Conservation (phyloP, 2,888 invertebrate genomes). For the Lasiommata megera region DNA sequence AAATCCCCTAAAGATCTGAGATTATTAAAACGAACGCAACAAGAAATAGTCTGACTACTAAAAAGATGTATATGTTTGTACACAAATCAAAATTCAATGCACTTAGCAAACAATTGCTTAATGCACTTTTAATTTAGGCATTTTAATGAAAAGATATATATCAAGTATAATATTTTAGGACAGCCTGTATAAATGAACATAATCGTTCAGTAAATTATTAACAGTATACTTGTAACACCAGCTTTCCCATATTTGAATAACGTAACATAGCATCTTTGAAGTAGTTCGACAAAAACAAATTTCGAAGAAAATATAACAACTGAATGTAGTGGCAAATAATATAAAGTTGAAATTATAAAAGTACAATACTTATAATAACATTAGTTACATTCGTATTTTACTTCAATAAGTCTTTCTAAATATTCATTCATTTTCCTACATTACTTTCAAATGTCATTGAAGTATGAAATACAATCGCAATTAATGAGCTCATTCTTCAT, state of each 20-base stretch:
- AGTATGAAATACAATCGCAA: slow-evolving; percentile 79
- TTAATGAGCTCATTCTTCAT: slow-evolving; percentile 75
- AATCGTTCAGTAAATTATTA: not conserved
- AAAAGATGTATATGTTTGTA: slow-evolving; percentile 24
- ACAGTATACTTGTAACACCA: not conserved
- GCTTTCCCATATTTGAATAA: not conserved
- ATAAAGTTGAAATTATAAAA: slow-evolving; percentile 58
- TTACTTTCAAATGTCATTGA: slow-evolving; percentile 78
- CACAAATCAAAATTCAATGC: slow-evolving; percentile 37
- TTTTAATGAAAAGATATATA: slow-evolving; percentile 24
- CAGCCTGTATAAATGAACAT: not conserved
- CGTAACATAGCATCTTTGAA: slow-evolving; percentile 7
- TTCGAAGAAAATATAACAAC: slow-evolving; percentile 24
- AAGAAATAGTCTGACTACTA: slow-evolving; percentile 45
- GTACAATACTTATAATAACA: slow-evolving; percentile 73
- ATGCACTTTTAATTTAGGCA: slow-evolving; percentile 70
- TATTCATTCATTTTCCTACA: slow-evolving; percentile 79
- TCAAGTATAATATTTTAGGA: not conserved
- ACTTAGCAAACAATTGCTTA: slow-evolving; percentile 53
- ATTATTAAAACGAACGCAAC: slow-evolving; percentile 16
- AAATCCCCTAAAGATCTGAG: slow-evolving; percentile 58
- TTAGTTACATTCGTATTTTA: slow-evolving; percentile 79
- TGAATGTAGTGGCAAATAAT: slow-evolving; percentile 44
- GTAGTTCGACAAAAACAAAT: slow-evolving; percentile 29
- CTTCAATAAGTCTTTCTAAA: slow-evolving; percentile 82